A percentile compares a stretch with the other conserved stretches of the same genome.
These are phyloP conservation scores for Cephus pygmeus DNA, from an alignment of 2,888 invertebrate genomes.

Conservation along the genomic window DNA sequence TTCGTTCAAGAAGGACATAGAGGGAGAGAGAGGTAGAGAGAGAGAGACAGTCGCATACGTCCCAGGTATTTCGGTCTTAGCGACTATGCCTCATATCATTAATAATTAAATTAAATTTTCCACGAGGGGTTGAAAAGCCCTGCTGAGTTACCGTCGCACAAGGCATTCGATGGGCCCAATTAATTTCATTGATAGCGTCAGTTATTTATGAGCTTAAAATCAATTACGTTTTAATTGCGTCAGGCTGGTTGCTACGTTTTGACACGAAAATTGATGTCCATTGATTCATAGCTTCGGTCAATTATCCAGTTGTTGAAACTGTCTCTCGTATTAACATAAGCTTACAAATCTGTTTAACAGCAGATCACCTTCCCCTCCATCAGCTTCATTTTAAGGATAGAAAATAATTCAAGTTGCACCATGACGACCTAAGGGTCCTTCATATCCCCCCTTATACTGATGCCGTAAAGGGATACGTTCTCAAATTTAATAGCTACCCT, in stretches of 20 bases:
- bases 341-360: not conserved
- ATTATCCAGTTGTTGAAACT: not conserved
- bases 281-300: not conserved
- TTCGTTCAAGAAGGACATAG: not conserved
- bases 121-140: not conserved
- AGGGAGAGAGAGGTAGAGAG: constrained; percentile 12
- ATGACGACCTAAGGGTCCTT: not conserved
- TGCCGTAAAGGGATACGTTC: not conserved
- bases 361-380: not conserved
- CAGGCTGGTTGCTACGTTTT: not conserved
- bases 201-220: not conserved
- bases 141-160: not conserved
- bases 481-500: not conserved
- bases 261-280: not conserved
- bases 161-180: not conserved
- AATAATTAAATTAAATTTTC: not conserved
- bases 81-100: not conserved
- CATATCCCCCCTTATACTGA: not conserved
- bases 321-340: not conserved
- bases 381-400: not conserved
- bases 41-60: not conserved
- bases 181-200: not conserved
- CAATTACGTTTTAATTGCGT: not conserved
- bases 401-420: not conserved
- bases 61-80: too few relatives aligned